Base-by-base conservation (phyloP, 2,888 invertebrate species). In the Agrotis exclamationis region DNA sequence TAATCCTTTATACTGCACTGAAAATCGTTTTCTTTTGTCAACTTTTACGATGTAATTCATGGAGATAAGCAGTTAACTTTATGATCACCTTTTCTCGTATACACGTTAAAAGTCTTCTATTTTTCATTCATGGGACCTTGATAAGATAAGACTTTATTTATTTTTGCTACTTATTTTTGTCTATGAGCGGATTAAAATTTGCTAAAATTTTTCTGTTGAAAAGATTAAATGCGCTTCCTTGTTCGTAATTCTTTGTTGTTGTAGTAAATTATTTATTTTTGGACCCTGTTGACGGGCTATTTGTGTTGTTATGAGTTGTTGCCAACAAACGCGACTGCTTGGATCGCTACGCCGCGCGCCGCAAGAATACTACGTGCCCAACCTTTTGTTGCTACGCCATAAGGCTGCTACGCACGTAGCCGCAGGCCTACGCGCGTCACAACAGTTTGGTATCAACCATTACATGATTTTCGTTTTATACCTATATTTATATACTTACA, bases 1-100 rank as follows among this genome's bases (percentile, higher is more conserved):
- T 72, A 66, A 77, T 66, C 45, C 70, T 77, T 76, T 76, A 70
- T 14, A 54, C 57, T 44, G 67, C 45, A 48, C 60, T 63, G 33
- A 51, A 68, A 58, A 68, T 48, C 24, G 33, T 63, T 62, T 71
- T 28, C 74, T 24, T 51, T 45, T 64, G 57, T 68, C 67, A 48
- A 51, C 54, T 82, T 82, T 79, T 65, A 72, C 72, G 58, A 68
- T 73, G 82, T 78, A 58, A 82, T 75, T 65, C 63, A 53, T 57
- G 45, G 47, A 77, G 50, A 71, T 77, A 76, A 67, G 74, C 62
- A 60, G 67, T 74, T 54, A 65, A 71, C 57, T 74, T 74, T 66
- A 74, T 53, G 64, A 58, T 33, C 44, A 14, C 28, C 45, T 54
- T 57, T 70, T 60, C 62, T 59, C 48, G 22, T 66, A 68, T 70